phyloP scores from a whole-genome alignment of 2,113 vertebrate genomes.

The Coptodon bakossiorum region DNA sequence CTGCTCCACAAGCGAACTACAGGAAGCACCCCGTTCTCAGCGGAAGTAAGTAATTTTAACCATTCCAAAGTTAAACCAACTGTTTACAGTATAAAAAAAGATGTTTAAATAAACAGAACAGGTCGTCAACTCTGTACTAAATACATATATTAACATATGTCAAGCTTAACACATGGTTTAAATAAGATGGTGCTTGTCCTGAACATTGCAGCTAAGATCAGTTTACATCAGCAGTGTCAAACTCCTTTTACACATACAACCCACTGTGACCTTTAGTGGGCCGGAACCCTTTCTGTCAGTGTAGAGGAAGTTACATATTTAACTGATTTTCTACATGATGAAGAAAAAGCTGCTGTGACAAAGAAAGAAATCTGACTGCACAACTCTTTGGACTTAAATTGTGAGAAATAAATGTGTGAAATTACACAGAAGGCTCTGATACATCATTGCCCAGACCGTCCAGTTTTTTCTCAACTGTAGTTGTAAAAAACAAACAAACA shows the following conservation, averaged over 20 bases:
- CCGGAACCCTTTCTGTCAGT: no score
- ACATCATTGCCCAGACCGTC: not conserved
- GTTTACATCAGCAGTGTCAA: not conserved
- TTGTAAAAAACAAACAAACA: not conserved
- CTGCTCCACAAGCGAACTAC: not conserved
- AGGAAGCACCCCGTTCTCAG: not conserved
- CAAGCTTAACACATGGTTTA: not conserved
- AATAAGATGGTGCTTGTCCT: not conserved
- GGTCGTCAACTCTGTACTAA: not conserved
- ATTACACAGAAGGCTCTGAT: not conserved
- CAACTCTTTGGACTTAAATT: not conserved
- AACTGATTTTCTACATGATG: not conserved
- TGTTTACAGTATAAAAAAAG: not conserved
- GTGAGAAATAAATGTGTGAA: not conserved
- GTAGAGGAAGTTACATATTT: no score
- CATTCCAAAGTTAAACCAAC: not conserved
- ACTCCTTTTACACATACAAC: rapidly evolving
- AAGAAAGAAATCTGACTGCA: not conserved
- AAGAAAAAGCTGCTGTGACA: not conserved
- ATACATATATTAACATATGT: not conserved
- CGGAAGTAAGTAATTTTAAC: not conserved
- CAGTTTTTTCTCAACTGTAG: not conserved
- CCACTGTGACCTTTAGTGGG: not conserved
- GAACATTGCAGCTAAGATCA: not conserved
- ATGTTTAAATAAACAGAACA: not conserved